Percentiles rank a stretch among this genome's conserved stretches.
Conservation (phyloP, 2,888 invertebrate genomes). For the Volucella zonaria region DNA sequence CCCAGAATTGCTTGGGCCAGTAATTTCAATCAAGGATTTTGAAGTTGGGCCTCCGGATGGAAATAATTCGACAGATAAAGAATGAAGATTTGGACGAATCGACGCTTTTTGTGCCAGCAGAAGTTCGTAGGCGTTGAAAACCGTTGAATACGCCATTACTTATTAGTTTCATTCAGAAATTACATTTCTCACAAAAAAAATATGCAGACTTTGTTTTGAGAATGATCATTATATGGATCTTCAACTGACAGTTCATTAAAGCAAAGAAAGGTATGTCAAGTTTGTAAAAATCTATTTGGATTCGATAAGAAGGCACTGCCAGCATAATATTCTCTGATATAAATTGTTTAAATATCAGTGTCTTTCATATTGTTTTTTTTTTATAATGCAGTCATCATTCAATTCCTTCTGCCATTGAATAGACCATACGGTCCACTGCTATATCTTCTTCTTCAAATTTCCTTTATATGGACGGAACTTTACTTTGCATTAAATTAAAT, state of each 20-base stretch:
- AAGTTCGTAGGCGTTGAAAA: constrained; percentile 59
- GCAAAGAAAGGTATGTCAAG: not conserved
- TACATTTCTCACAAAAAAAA: no score
- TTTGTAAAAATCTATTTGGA: not conserved
- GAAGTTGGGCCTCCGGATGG: constrained; percentile 79
- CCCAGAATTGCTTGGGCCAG: constrained; percentile 82
- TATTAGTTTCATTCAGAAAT: not conserved
- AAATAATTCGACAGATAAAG: constrained; percentile 47
- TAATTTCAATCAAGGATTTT: constrained; percentile 83
- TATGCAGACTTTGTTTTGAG: constrained; percentile 11
- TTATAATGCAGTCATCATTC: no score
- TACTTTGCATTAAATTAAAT: no score
- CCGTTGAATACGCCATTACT: constrained; percentile 55
- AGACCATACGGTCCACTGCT: no score
- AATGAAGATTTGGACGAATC: constrained; percentile 58
- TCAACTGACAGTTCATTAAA: not conserved
- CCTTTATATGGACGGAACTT: no score
- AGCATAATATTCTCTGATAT: no score
- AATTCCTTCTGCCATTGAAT: no score
- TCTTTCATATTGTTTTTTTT: no score
- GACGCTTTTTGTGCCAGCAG: constrained; percentile 62
- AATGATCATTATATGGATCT: constrained; percentile 10
- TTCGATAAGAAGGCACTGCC: not conserved
- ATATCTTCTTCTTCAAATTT: no score
- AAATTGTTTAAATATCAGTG: no score